Evolutionary conservation across 2,888 invertebrate genomes (phyloP), one percentile per base, ranked within the genome.

Genomic region (Anarsia innoxiella): DNA sequence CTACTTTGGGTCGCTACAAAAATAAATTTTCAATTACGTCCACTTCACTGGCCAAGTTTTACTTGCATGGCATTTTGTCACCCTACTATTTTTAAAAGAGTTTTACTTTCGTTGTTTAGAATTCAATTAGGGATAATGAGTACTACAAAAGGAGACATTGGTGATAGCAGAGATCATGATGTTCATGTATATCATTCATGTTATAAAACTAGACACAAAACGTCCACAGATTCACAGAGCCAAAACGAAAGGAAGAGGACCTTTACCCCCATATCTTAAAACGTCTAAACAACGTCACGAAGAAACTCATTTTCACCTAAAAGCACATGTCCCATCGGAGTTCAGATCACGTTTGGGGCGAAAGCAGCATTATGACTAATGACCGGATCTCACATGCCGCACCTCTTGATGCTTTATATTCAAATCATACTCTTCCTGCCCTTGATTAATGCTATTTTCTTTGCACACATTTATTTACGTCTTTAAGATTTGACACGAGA

Each of bases 361-460:
- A 47, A 47, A 61, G 62, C 57, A 59, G 54, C 67, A 67, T 72
- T 79, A 82, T 84, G 83, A 84, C 77, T 84, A 83, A 84, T 84
- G 83, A 82, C 69, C 59, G 72, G 76, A 33, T 33, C 77, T 80
- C 82, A 78, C 74, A 80, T 66, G 64, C 25, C 25, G 12, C 26
- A 33, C 33, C 33, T 26, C 15, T 9, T 12, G 8, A 2, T 16
- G 61, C 70, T 83, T 83, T 80, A 79, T 80, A 83, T 83, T 83
- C 83, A 84, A 83, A 84, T 83, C 77, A 73, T 72, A 75, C 63
- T 56, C 63, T 71, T 82, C 80, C 80, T 73, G 69, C 63, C 65
- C 66, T 74, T 83, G 82, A 83, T 82, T 77, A 77, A 84, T 84
- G 78, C 68, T 63, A 57, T 72, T 76, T 79, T 80, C 82, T 83